phyloP scores from a whole-genome alignment of 2,113 vertebrate genomes.

The Pipra filicauda region DNA sequence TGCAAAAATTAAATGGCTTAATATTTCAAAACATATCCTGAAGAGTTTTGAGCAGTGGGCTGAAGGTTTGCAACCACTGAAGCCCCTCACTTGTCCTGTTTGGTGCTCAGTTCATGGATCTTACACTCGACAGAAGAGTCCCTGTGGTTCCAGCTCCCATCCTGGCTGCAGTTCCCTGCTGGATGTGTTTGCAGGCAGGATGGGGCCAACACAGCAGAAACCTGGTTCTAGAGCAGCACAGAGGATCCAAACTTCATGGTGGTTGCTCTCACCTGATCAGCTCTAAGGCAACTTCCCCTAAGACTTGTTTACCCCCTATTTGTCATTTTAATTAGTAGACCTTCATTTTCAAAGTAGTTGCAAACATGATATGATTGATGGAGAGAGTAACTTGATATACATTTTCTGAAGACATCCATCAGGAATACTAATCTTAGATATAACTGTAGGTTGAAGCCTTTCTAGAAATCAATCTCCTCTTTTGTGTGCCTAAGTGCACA shows the following conservation, averaged over 20 bases:
- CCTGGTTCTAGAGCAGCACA: background rate
- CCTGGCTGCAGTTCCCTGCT: background rate
- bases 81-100: background rate
- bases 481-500: background rate
- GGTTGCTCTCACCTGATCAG: background rate
- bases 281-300: background rate
- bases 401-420: conserved; percentile 19
- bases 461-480: background rate
- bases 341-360: background rate
- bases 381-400: background rate
- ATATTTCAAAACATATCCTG: background rate
- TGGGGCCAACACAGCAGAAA: rapidly evolving
- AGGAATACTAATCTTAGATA: background rate
- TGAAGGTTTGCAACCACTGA: background rate
- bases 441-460: background rate
- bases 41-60: background rate
- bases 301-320: background rate
- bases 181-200: background rate
- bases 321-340: background rate
- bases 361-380: background rate
- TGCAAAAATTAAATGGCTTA: background rate
- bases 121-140: background rate
- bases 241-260: background rate
- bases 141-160: rapidly evolving
- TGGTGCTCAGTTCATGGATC: background rate